phyloP scores from a whole-genome alignment of 2,888 invertebrate genomes.

The Terebella lapidaria region DNA sequence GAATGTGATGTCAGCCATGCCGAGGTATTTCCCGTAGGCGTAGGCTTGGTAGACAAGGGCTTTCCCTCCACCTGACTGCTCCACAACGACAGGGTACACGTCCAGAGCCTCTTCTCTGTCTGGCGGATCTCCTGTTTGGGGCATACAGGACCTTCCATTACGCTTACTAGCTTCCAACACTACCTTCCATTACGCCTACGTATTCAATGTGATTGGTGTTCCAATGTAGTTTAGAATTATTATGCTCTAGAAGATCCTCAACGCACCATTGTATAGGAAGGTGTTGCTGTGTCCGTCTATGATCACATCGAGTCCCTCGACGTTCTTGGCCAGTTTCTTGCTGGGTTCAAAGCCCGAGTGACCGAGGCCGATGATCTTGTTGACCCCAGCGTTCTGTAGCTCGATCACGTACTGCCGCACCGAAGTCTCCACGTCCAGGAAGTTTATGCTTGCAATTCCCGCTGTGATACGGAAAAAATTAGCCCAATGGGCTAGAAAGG shows the following conservation, averaged over 20 bases:
- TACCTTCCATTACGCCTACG: no score
- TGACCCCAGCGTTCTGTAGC: conserved; percentile 58
- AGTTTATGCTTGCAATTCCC: not conserved
- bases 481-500: no score
- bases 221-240: no score
- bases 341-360: conserved; percentile 77
- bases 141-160: no score
- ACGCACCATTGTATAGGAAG: conserved; percentile 5
- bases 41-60: conserved; percentile 77
- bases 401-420: not conserved
- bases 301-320: conserved; percentile 5
- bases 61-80: conserved; percentile 54
- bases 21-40: conserved; percentile 85
- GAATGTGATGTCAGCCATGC: conserved; percentile 68
- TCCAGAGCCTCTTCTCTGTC: not conserved
- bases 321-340: conserved; percentile 64
- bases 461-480: no score
- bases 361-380: conserved; percentile 77
- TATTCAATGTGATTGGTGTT: no score
- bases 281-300: conserved; percentile 3
- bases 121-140: not conserved
- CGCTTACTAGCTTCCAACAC: no score
- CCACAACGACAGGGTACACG: conserved; percentile 62
- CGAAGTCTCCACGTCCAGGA: not conserved
- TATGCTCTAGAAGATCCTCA: no score